phyloP scores from a whole-genome alignment of 2,888 invertebrate genomes.

The Stegana nigrithorax region DNA sequence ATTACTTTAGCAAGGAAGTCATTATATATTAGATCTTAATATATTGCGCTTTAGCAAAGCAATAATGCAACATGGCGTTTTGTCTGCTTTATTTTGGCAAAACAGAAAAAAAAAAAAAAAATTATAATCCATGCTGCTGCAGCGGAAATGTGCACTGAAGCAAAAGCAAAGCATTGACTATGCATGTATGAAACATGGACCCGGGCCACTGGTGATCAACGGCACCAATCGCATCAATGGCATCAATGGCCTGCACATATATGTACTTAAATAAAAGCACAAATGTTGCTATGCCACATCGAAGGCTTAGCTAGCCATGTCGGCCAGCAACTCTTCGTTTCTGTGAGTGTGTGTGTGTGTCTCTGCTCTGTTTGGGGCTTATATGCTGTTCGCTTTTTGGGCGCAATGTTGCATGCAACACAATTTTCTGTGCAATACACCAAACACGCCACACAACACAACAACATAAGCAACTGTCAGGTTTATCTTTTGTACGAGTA shows the following conservation, averaged over 20 bases:
- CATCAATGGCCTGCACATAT: neutral
- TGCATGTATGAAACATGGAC: too few relatives aligned
- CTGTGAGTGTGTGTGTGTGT: constrained; percentile 33
- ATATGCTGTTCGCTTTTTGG: constrained; percentile 11
- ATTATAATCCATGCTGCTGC: too few relatives aligned
- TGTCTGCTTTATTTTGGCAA: too few relatives aligned
- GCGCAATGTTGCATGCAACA: constrained; percentile 47
- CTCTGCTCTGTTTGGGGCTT: constrained; percentile 31
- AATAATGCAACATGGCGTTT: constrained; percentile 1
- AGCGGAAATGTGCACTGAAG: constrained; percentile 25
- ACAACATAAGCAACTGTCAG: constrained; percentile 43
- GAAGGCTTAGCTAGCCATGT: constrained; percentile 32
- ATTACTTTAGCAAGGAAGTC: constrained; percentile 10
- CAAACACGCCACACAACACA: too few relatives aligned
- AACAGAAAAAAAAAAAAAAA: too few relatives aligned
- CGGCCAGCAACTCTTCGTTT: constrained; percentile 27
- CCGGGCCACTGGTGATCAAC: too few relatives aligned
- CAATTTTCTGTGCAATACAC: constrained; percentile 32
- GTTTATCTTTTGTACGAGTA: too few relatives aligned
- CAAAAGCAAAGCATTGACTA: neutral
- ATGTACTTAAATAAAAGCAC: constrained; percentile 5
- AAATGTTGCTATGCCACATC: constrained; percentile 41
- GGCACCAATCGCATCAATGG: neutral
- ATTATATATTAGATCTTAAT: constrained; percentile 4
- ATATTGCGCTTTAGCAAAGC: neutral